Conservation (phyloP, 2,113 vertebrate species). For the Enhydra lutris region DNA sequence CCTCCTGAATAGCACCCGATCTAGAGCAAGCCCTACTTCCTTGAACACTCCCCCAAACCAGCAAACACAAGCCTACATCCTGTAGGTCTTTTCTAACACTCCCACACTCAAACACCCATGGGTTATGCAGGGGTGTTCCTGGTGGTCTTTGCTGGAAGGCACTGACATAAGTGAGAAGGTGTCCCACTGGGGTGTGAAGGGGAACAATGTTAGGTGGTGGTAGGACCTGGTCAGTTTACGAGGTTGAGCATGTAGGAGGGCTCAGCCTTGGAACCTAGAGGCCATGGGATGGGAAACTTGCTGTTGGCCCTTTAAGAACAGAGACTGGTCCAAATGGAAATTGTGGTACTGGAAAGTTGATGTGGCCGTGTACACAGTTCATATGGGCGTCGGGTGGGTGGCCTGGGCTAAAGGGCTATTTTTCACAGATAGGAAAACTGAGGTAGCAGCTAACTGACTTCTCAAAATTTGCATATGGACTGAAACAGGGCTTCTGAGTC, state of each 20-base stretch:
- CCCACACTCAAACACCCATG: neutral
- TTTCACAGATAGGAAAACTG: neutral
- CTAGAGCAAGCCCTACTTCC: neutral
- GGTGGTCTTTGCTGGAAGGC: neutral
- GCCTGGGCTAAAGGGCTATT: neutral
- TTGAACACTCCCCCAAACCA: neutral
- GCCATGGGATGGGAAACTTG: neutral
- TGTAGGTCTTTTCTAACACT: neutral
- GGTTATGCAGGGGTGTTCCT: neutral
- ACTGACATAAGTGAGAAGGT: neutral
- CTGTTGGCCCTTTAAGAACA: neutral
- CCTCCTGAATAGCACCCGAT: neutral
- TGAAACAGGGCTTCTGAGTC: neutral
- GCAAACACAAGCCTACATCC: neutral
- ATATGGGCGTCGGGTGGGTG: neutral
- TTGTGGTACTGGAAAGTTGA: neutral
- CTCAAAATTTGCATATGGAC: neutral
- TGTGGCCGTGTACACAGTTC: neutral
- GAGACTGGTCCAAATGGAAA: neutral
- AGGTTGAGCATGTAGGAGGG: neutral
- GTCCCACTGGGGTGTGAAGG: neutral
- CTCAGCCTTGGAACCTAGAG: neutral
- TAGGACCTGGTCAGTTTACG: accelerated
- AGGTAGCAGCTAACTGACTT: neutral
- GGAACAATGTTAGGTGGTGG: neutral